Conservation (phyloP, 2,113 vertebrate species). For the Nesogale talazaci region DNA sequence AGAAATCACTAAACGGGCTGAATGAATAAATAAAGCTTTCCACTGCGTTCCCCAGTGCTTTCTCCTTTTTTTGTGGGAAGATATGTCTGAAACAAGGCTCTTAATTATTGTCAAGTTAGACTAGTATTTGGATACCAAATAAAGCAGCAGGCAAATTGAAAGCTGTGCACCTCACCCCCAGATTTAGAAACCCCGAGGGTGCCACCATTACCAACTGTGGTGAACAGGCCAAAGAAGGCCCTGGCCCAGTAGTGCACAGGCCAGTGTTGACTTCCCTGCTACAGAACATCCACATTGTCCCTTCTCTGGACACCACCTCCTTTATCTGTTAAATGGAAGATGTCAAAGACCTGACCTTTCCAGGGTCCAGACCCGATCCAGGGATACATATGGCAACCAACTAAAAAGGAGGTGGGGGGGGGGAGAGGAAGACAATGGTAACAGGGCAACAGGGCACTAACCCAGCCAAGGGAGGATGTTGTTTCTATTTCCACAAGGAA, state of each 20-base stretch:
- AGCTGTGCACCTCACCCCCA: neutral
- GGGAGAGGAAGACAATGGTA: no score
- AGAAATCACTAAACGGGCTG: neutral
- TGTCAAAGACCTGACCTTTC: neutral
- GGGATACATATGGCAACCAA: no score
- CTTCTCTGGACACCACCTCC: neutral
- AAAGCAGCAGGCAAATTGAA: neutral
- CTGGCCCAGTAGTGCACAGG: neutral
- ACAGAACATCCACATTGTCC: neutral
- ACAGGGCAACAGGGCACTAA: no score
- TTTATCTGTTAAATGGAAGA: neutral
- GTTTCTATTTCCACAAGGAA: no score
- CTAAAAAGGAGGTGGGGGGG: no score
- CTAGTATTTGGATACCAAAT: slow-evolving; percentile 35
- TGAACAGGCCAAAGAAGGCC: neutral
- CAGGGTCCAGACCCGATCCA: no score
- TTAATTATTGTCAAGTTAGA: neutral
- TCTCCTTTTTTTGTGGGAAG: neutral
- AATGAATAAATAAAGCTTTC: neutral
- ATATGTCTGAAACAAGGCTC: neutral
- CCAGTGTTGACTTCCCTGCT: neutral
- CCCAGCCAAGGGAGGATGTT: no score
- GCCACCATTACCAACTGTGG: neutral
- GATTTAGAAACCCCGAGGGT: neutral
- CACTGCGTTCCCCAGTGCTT: neutral